Percentiles rank a stretch among this genome's conserved stretches.
phyloP scores from a whole-genome alignment of 2,888 invertebrate genomes.

The Aplocera efformata region DNA sequence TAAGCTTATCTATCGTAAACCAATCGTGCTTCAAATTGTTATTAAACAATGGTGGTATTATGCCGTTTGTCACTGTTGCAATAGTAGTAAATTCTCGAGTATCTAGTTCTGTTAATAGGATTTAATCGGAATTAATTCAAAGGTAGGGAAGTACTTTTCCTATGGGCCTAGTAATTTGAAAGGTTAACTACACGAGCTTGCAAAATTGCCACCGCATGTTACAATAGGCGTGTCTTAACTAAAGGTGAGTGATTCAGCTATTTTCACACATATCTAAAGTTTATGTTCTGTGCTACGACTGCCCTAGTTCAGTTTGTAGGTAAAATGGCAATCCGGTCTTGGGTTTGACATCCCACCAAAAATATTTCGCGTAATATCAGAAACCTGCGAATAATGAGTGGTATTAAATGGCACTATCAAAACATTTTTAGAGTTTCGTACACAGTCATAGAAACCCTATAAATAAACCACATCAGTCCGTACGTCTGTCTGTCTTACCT shows the following conservation, averaged over 20 bases:
- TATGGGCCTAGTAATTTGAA: constrained; percentile 10
- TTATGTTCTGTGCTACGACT: too few relatives aligned
- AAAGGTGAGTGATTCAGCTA: constrained; percentile 16
- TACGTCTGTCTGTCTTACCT: too few relatives aligned
- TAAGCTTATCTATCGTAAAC: constrained; percentile 7
- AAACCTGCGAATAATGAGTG: too few relatives aligned
- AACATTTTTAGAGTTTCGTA: too few relatives aligned
- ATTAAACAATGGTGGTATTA: constrained; percentile 36
- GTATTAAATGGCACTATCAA: too few relatives aligned
- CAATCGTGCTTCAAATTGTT: constrained; percentile 32
- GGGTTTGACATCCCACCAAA: too few relatives aligned
- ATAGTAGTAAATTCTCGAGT: constrained; percentile 19
- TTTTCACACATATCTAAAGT: too few relatives aligned
- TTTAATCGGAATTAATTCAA: constrained; percentile 7
- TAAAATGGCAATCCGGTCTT: too few relatives aligned
- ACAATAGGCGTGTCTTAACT: constrained; percentile 3
- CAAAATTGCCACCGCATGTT: background rate
- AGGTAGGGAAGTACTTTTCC: constrained; percentile 6
- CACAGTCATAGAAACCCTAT: too few relatives aligned
- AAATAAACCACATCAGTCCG: too few relatives aligned
- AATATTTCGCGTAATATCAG: too few relatives aligned
- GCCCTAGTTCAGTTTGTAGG: too few relatives aligned
- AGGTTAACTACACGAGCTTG: constrained; percentile 12
- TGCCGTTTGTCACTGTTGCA: constrained; percentile 23
- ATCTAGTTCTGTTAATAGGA: constrained; percentile 16